Evolutionary conservation across 2,888 invertebrate genomes (phyloP).

Genomic region (Altica lythri): DNA sequence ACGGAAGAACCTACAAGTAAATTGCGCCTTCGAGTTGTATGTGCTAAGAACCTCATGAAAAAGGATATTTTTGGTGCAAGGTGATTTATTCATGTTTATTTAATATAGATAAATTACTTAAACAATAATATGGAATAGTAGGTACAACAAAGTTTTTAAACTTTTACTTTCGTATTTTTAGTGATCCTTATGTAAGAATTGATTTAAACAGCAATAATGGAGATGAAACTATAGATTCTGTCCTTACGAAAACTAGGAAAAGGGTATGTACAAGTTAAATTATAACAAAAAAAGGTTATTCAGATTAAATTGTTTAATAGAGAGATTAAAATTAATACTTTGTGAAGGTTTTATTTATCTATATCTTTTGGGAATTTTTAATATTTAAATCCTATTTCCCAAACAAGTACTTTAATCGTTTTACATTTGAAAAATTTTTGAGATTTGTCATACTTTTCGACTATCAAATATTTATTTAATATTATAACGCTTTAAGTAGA

Average conservation of each 20-base stretch:
- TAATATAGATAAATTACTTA: not conserved
- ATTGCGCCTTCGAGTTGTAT: slow-evolving; percentile 82
- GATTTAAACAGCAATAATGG: slow-evolving; percentile 84
- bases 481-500: no score
- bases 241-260: slow-evolving; percentile 95
- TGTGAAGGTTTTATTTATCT: no score
- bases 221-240: slow-evolving; percentile 88
- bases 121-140: not conserved
- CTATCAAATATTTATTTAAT: no score
- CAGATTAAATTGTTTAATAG: no score
- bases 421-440: no score
- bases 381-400: no score
- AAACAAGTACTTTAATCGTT: no score
- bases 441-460: no score
- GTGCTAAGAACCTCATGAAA: slow-evolving; percentile 91
- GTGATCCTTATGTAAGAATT: slow-evolving; percentile 96
- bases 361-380: no score
- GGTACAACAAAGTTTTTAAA: no score
- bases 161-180: slow-evolving; percentile 56
- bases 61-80: slow-evolving; percentile 99
- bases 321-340: no score
- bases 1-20: slow-evolving; percentile 80
- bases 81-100: slow-evolving; percentile 62
- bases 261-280: slow-evolving; percentile 66
- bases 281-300: no score